Evolutionary conservation across 2,888 invertebrate genomes (phyloP).

Genomic region (Nasonovia ribisnigri): DNA sequence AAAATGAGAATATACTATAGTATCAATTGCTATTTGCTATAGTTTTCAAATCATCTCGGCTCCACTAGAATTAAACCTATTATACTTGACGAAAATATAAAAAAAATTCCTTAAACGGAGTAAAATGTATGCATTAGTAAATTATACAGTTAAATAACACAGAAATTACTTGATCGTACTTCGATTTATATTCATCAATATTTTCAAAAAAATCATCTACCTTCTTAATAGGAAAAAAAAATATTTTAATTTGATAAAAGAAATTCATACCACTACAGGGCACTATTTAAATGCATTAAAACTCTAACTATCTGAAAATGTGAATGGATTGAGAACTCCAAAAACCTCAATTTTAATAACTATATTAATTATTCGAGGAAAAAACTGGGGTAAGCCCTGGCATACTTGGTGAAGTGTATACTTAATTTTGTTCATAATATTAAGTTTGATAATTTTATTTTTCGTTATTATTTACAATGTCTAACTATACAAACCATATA

Average conservation of each 20-base stretch:
- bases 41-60: background rate
- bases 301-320: background rate
- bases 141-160: background rate
- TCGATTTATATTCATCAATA: background rate
- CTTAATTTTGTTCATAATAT: background rate
- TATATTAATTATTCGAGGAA: background rate
- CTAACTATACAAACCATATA: background rate
- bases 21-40: background rate
- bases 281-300: background rate
- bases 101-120: background rate
- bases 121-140: background rate
- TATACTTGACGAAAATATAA: background rate
- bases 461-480: background rate
- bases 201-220: background rate
- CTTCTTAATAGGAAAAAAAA: background rate
- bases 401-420: background rate
- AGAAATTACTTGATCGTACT: background rate
- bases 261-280: background rate
- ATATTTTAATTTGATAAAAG: background rate
- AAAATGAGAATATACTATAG: background rate
- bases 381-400: background rate
- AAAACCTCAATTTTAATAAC: background rate
- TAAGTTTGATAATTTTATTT: background rate
- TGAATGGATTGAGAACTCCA: background rate
- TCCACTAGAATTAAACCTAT: background rate